These are phyloP conservation scores for Ceratina calcarata DNA, from an alignment of 1,140 invertebrate species.

Conservation along the genomic window DNA sequence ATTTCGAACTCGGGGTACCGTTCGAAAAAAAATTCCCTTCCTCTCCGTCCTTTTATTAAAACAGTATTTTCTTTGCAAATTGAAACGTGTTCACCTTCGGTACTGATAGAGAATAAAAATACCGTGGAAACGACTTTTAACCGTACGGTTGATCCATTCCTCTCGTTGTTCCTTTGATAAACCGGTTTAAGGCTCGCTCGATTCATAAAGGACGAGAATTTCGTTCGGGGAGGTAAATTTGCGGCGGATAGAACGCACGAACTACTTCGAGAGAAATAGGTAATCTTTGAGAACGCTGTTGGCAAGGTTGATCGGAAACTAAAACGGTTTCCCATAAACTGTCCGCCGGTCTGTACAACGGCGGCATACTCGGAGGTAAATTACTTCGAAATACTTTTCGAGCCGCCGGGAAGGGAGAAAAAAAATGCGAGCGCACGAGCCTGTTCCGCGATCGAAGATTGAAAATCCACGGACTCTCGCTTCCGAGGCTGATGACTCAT, in stretches of 20 bases:
- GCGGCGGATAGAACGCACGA: not conserved
- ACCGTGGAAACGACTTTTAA: too few relatives aligned
- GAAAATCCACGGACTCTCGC: not conserved
- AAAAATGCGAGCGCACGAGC: not conserved
- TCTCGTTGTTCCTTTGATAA: too few relatives aligned
- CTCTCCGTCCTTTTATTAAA: too few relatives aligned
- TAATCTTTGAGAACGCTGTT: constrained; percentile 19
- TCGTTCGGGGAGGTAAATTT: not conserved
- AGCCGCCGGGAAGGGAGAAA: constrained; percentile 4
- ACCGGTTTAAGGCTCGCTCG: not conserved
- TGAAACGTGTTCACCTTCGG: too few relatives aligned
- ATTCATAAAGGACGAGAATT: not conserved
- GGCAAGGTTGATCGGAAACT: constrained; percentile 7
- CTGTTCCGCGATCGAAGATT: constrained; percentile 7
- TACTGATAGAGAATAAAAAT: too few relatives aligned
- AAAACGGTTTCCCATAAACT: constrained; percentile 21
- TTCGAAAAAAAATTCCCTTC: too few relatives aligned
- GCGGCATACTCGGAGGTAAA: constrained; percentile 34
- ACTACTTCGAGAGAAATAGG: not conserved
- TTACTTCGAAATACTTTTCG: constrained; percentile 41
- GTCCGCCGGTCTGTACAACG: not conserved
- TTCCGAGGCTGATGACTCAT: not conserved
- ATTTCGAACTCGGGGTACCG: too few relatives aligned
- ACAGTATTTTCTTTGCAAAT: too few relatives aligned
- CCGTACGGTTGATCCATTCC: too few relatives aligned